A percentile compares a stretch with the other conserved stretches of the same genome.
These are phyloP conservation scores for Malurus melanocephalus DNA, from an alignment of 2,113 vertebrate species.

Conservation along the genomic window DNA sequence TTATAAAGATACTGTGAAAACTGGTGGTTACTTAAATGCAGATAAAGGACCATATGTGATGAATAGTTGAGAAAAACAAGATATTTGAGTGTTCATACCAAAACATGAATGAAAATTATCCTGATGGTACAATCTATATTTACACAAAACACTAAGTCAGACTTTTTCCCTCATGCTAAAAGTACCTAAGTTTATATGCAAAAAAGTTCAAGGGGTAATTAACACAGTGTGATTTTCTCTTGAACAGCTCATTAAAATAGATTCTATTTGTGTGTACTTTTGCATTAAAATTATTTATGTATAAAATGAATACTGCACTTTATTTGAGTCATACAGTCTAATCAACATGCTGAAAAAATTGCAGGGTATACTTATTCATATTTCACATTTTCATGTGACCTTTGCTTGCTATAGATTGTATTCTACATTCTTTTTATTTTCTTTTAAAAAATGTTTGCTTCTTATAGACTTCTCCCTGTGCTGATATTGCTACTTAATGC, in stretches of 20 bases:
- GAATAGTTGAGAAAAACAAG: background rate
- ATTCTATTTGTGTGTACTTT: background rate
- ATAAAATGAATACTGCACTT: background rate
- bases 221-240: background rate
- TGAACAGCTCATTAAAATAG: background rate
- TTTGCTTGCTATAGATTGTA: background rate
- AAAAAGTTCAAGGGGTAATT: background rate
- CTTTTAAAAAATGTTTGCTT: background rate
- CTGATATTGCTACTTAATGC: background rate
- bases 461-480: background rate
- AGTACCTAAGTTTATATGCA: background rate
- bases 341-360: background rate
- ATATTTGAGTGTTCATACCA: background rate
- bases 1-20: background rate
- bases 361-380: background rate
- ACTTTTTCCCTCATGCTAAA: background rate
- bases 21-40: background rate
- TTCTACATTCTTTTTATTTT: background rate
- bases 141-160: background rate
- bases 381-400: background rate
- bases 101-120: background rate
- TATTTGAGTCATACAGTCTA: background rate
- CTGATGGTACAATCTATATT: background rate
- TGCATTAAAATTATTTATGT: background rate
- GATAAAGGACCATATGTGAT: background rate